Conservation (phyloP, 1,140 invertebrate species). For the Homalodisca vitripennis region DNA sequence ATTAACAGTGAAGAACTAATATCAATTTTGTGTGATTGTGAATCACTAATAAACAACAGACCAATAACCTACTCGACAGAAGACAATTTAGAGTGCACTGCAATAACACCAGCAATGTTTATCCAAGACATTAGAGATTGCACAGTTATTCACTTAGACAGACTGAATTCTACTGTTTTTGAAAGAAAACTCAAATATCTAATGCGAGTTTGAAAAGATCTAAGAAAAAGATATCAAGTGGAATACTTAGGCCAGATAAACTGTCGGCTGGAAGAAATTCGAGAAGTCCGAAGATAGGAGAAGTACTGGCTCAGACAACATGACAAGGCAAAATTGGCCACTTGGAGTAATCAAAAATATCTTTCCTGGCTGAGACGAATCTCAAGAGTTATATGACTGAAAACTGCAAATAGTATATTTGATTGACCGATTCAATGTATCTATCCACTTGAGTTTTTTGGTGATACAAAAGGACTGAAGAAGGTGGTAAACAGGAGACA, state of each 20-base stretch:
- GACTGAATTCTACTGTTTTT: background rate
- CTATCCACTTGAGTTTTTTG: background rate
- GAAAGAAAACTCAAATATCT: background rate
- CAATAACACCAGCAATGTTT: constrained; percentile 40
- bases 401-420: background rate
- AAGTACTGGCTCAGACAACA: constrained; percentile 18
- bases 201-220: background rate
- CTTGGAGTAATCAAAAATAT: constrained; percentile 4
- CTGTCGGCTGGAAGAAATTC: background rate
- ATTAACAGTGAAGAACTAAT: constrained; percentile 25
- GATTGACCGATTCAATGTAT: background rate
- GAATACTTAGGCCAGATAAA: constrained; percentile 31
- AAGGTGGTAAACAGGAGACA: background rate
- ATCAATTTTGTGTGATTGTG: constrained; percentile 31
- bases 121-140: constrained; percentile 37
- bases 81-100: constrained; percentile 31
- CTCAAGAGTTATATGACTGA: background rate
- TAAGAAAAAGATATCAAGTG: constrained; percentile 17
- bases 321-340: constrained; percentile 24
- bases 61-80: constrained; percentile 41
- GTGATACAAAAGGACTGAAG: background rate
- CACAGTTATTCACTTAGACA: constrained; percentile 36
- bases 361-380: background rate
- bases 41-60: constrained; percentile 42
- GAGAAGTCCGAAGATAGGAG: background rate